These are phyloP conservation scores for Zosterops borbonicus DNA, from an alignment of 2,113 vertebrate genomes.

Conservation along the genomic window DNA sequence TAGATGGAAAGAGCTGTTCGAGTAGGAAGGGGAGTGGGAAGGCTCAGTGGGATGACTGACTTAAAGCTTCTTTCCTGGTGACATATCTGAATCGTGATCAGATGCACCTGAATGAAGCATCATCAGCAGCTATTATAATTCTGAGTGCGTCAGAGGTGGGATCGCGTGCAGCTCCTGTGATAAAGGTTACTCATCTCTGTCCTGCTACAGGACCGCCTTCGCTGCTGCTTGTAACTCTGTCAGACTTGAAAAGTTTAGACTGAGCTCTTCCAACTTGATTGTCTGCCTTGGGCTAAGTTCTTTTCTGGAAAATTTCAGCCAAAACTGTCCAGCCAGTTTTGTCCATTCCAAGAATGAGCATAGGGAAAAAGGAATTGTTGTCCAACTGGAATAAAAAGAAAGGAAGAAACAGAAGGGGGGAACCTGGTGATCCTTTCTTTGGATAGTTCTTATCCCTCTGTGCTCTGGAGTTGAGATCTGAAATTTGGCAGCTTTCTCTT, in stretches of 20 bases:
- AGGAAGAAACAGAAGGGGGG: slow-evolving; percentile 1
- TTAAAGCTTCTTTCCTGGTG: slow-evolving; percentile 3
- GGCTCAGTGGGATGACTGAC: slow-evolving; percentile 45
- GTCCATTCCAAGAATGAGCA: slow-evolving; percentile 48
- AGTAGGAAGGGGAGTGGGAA: slow-evolving; percentile 50
- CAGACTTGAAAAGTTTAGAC: background rate
- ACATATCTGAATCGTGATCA: background rate
- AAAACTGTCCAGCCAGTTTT: slow-evolving; percentile 10
- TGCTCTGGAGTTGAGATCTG: slow-evolving; percentile 27
- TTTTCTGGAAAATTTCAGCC: slow-evolving; percentile 44
- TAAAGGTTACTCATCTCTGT: background rate
- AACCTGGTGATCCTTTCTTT: slow-evolving; percentile 21
- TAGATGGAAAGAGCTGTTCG: background rate
- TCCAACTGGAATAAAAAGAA: slow-evolving; percentile 35
- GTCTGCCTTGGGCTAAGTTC: slow-evolving; percentile 27
- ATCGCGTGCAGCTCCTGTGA: background rate
- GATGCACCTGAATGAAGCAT: slow-evolving; percentile 10
- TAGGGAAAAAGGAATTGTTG: slow-evolving; percentile 31
- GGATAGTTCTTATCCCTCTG: background rate
- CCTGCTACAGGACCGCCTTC: fast-evolving
- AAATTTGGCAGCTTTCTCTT: slow-evolving; percentile 45
- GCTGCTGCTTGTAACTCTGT: background rate
- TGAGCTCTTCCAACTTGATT: slow-evolving; percentile 25
- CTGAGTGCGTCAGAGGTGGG: background rate
- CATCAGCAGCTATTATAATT: background rate